Evolutionary conservation across 2,888 invertebrate genomes (phyloP).

Genomic region (Eupithecia dodoneata): DNA sequence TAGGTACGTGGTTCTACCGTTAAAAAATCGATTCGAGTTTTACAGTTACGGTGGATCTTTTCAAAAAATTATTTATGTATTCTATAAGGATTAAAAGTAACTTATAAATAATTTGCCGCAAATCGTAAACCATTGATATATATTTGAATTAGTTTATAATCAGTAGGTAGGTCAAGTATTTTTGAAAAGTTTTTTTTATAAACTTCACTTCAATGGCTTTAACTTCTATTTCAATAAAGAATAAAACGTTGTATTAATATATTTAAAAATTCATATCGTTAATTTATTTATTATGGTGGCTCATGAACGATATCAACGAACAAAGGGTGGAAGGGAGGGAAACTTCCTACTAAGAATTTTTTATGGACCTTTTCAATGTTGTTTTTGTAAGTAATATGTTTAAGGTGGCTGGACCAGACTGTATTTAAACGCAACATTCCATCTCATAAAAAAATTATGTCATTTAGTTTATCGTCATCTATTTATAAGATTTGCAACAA

Average conservation of each 20-base stretch:
- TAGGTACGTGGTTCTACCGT: not conserved
- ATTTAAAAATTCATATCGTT: not conserved
- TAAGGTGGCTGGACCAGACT: constrained; percentile 13
- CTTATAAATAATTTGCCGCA: too few species aligned
- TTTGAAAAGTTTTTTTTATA: too few species aligned
- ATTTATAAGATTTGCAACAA: constrained; percentile 22
- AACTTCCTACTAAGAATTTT: not conserved
- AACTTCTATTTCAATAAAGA: not conserved
- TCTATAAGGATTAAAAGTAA: too few species aligned
- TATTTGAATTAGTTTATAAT: too few species aligned
- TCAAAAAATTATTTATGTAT: too few species aligned
- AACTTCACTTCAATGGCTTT: too few species aligned
- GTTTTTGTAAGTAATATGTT: not conserved
- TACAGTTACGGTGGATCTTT: too few species aligned
- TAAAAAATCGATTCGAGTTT: too few species aligned
- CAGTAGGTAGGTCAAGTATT: too few species aligned
- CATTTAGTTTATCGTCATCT: not conserved
- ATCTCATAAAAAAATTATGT: not conserved
- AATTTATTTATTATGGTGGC: not conserved
- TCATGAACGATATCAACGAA: not conserved
- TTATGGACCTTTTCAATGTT: not conserved
- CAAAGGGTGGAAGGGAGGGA: not conserved
- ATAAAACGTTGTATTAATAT: not conserved
- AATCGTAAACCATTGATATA: too few species aligned
- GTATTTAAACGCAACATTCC: not conserved